These are phyloP conservation scores for Nephrotoma appendiculata DNA, from an alignment of 2,888 invertebrate genomes.

Conservation along the genomic window DNA sequence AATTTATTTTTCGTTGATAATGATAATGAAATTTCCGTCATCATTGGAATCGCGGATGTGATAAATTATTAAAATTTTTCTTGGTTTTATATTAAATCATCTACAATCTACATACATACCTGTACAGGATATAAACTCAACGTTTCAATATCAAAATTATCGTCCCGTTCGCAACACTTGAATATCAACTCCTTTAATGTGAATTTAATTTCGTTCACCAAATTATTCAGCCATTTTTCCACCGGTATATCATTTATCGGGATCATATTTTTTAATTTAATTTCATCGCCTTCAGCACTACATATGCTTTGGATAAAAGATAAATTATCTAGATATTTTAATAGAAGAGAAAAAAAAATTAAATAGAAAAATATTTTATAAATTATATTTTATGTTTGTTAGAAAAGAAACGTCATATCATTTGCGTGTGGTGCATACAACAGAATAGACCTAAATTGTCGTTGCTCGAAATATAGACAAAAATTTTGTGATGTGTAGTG, in stretches of 20 bases:
- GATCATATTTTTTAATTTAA: constrained; percentile 21
- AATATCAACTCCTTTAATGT: constrained; percentile 57
- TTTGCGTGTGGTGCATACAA: not conserved
- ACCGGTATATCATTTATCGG: constrained; percentile 26
- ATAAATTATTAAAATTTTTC: not conserved
- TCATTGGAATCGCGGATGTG: not conserved
- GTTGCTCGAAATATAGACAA: not conserved
- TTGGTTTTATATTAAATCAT: not conserved
- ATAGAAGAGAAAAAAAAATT: constrained; percentile 12
- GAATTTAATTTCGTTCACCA: constrained; percentile 69
- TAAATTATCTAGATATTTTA: constrained; percentile 38
- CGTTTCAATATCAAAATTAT: constrained; percentile 36
- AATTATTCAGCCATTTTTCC: constrained; percentile 34
- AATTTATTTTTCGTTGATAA: not conserved
- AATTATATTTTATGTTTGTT: not conserved
- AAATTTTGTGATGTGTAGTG: not conserved
- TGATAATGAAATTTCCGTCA: not conserved
- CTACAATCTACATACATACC: not conserved
- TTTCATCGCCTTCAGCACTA: constrained; percentile 32
- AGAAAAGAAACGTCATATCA: not conserved
- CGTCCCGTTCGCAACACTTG: constrained; percentile 37
- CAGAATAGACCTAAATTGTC: too few relatives aligned
- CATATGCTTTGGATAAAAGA: constrained; percentile 44
- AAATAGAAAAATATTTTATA: not conserved
- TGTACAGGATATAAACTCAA: constrained; percentile 35